A percentile compares a stretch with the other conserved stretches of the same genome.
phyloP scores from a whole-genome alignment of 1,140 invertebrate genomes.

The Pissodes strobi region DNA sequence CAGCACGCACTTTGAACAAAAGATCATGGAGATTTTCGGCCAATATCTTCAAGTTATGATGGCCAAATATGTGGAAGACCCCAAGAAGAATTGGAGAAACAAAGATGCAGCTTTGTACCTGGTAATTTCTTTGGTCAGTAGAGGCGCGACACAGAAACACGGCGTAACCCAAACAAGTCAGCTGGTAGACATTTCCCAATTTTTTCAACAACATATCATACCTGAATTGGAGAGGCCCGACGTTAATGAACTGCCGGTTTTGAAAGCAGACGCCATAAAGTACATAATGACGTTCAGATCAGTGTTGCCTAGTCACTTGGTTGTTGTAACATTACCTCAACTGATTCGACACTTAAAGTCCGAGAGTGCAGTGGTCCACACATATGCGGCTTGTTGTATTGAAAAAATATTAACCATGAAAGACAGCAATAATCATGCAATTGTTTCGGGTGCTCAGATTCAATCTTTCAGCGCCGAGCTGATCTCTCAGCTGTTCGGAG shows the following conservation, averaged over 20 bases:
- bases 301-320: slow-evolving; percentile 78
- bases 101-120: slow-evolving; percentile 97
- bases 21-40: slow-evolving; percentile 92
- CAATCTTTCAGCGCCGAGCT: slow-evolving; percentile 67
- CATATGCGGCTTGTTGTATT: slow-evolving; percentile 89
- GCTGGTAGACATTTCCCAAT: slow-evolving; percentile 86
- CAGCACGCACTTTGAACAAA: slow-evolving; percentile 85
- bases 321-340: slow-evolving; percentile 75
- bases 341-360: slow-evolving; percentile 74
- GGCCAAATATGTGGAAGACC: slow-evolving; percentile 75
- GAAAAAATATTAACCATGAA: slow-evolving; percentile 86
- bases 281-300: slow-evolving; percentile 95
- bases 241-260: slow-evolving; percentile 85
- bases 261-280: slow-evolving; percentile 95
- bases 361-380: slow-evolving; percentile 87
- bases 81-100: slow-evolving; percentile 81
- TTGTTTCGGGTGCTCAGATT: slow-evolving; percentile 66
- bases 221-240: slow-evolving; percentile 80
- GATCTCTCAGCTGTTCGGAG: slow-evolving; percentile 75
- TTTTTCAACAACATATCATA: slow-evolving; percentile 82
- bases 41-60: slow-evolving; percentile 85
- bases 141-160: slow-evolving; percentile 87
- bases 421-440: slow-evolving; percentile 59
- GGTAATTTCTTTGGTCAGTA: slow-evolving; percentile 90
- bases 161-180: slow-evolving; percentile 90